phyloP scores from a whole-genome alignment of 1,140 invertebrate species.

The Drosophila equinoxialis region DNA sequence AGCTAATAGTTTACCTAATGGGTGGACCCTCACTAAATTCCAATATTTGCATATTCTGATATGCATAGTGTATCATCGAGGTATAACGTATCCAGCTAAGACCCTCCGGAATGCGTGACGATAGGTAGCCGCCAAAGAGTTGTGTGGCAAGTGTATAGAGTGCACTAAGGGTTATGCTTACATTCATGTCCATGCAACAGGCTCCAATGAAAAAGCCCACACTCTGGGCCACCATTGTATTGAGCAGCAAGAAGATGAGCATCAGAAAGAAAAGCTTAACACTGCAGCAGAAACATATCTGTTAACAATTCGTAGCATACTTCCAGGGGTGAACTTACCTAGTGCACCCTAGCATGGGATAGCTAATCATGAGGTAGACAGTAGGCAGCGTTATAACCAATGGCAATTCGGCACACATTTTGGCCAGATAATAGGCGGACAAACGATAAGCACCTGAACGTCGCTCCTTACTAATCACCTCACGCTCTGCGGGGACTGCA shows the following conservation, averaged over 20 bases:
- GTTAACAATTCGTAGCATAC: neutral
- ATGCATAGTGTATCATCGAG: conserved; percentile 93
- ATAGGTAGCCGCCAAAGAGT: conserved; percentile 91
- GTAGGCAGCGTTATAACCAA: conserved; percentile 90
- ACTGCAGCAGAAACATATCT: conserved; percentile 82
- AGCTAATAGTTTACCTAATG: conserved; percentile 84
- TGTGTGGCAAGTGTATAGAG: conserved; percentile 92
- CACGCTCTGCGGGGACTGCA: conserved; percentile 91
- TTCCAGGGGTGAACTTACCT: conserved; percentile 49
- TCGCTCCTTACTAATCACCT: conserved; percentile 93
- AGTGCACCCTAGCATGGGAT: conserved; percentile 88
- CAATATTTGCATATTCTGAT: conserved; percentile 93
- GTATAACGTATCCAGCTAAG: conserved; percentile 91
- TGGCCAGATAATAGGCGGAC: conserved; percentile 93
- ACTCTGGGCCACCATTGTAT: conserved; percentile 92
- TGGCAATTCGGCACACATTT: conserved; percentile 93
- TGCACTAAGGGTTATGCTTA: conserved; percentile 91
- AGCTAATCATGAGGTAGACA: conserved; percentile 91
- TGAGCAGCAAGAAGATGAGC: conserved; percentile 89
- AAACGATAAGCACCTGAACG: conserved; percentile 91
- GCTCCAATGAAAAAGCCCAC: conserved; percentile 93
- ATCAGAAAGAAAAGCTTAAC: conserved; percentile 88
- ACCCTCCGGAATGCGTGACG: conserved; percentile 90
- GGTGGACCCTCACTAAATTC: conserved; percentile 90
- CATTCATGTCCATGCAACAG: conserved; percentile 91